A percentile compares a stretch with the other conserved stretches of the same genome.
Conservation (phyloP, 1,140 invertebrate genomes). For the Caerostris extrusa region DNA sequence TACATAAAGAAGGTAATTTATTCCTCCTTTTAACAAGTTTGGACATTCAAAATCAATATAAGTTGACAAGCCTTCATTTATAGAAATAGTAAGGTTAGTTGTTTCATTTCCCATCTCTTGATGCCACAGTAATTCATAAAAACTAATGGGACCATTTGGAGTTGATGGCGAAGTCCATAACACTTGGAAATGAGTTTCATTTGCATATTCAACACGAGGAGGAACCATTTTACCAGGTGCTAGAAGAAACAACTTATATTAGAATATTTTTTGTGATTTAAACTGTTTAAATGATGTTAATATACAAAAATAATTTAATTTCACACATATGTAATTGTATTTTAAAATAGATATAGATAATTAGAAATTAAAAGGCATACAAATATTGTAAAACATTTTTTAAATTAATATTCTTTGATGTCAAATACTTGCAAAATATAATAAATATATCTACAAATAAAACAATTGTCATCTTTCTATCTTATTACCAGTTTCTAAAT, state of each 20-base stretch:
- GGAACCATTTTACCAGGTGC: constrained; percentile 69
- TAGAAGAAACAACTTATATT: constrained; percentile 23
- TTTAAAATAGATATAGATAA: too few species aligned
- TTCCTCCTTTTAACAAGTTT: constrained; percentile 44
- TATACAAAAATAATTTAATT: neutral
- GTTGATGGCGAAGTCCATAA: constrained; percentile 34
- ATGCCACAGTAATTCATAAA: constrained; percentile 48
- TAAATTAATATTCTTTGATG: too few species aligned
- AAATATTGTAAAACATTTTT: too few species aligned
- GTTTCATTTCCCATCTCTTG: constrained; percentile 26
- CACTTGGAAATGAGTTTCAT: constrained; percentile 59
- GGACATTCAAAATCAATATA: constrained; percentile 46
- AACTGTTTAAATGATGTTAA: neutral
- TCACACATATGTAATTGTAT: too few species aligned
- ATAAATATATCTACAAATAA: too few species aligned
- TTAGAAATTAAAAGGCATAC: too few species aligned
- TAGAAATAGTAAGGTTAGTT: neutral
- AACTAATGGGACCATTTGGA: constrained; percentile 73
- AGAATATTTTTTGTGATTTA: neutral
- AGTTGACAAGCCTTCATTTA: constrained; percentile 3
- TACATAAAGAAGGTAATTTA: constrained; percentile 45
- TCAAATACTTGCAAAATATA: too few species aligned
- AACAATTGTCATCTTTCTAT: too few species aligned
- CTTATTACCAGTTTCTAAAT: too few species aligned
- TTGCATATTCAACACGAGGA: constrained; percentile 57